A percentile compares a stretch with the other conserved stretches of the same genome.
These are phyloP conservation scores for Electrophaes corylata DNA, from an alignment of 2,888 invertebrate species.

Conservation along the genomic window DNA sequence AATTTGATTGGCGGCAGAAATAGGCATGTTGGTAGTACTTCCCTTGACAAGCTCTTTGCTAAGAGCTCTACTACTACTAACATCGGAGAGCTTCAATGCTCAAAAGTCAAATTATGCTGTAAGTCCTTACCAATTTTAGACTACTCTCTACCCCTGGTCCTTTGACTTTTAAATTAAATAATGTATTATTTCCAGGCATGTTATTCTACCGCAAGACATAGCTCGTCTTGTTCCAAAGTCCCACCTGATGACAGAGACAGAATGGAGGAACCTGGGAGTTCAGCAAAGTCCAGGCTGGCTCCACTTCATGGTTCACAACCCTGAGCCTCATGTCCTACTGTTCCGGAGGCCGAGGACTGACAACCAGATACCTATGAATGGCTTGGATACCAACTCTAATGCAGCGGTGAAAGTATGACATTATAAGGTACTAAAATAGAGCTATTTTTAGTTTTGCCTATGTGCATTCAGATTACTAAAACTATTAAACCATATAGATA, in stretches of 20 bases:
- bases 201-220: constrained; percentile 93
- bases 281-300: constrained; percentile 95
- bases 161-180: not conserved
- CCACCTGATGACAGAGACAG: constrained; percentile 96
- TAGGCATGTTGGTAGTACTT: no score
- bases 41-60: no score
- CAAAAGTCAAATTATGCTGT: no score
- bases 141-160: no score
- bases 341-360: constrained; percentile 87
- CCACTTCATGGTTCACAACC: constrained; percentile 95
- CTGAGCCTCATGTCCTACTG: constrained; percentile 94
- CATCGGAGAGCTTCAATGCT: no score
- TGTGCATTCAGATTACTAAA: constrained; percentile 4
- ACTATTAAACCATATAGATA: no score
- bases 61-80: no score
- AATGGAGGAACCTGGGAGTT: constrained; percentile 97
- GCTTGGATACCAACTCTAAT: constrained; percentile 60
- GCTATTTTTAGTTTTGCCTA: constrained; percentile 3
- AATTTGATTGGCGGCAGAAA: no score
- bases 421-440: not conserved
- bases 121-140: no score
- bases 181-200: constrained; percentile 87
- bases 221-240: constrained; percentile 94
- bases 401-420: constrained; percentile 64
- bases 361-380: constrained; percentile 57